Percentiles rank a stretch among this genome's conserved stretches.
Conservation (phyloP, 2,113 vertebrate species). For the Carlito syrichta region DNA sequence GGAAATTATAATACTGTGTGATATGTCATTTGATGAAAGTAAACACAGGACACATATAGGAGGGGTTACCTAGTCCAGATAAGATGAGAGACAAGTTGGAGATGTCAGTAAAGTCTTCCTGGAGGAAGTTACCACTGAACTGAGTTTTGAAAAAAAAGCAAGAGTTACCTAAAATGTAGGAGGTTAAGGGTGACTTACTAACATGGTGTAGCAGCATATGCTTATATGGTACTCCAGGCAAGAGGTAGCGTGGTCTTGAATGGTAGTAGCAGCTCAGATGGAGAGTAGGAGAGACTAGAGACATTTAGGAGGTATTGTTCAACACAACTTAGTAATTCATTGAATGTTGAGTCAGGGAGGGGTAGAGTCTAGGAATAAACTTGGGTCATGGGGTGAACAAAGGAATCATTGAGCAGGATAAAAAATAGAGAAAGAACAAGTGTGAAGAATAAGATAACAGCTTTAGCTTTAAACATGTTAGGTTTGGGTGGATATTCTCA, state of each 20-base stretch:
- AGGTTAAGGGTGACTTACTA: not conserved
- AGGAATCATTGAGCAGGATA: not conserved
- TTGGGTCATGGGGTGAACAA: not conserved
- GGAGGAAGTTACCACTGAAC: not conserved
- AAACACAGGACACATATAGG: not conserved
- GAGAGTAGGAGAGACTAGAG: not conserved
- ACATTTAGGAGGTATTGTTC: not conserved
- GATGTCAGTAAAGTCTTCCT: not conserved
- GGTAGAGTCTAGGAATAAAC: not conserved
- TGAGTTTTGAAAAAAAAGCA: conserved; percentile 1
- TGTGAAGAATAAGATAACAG: conserved; percentile 10
- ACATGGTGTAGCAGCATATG: not conserved
- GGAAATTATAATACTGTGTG: not conserved
- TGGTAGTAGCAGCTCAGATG: not conserved
- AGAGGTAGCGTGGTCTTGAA: not conserved
- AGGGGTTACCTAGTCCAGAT: not conserved
- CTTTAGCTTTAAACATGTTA: conserved; percentile 10
- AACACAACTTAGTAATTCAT: not conserved
- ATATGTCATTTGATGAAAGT: not conserved
- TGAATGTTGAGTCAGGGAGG: not conserved
- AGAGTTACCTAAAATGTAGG: not conserved
- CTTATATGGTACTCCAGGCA: not conserved
- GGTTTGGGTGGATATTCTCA: conserved; percentile 1
- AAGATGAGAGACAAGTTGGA: not conserved
- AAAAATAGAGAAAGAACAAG: conserved; percentile 3